Evolutionary conservation across 1,140 invertebrate species (phyloP), one percentile per base, ranked within the genome.

Genomic region (Fopius arisanus): DNA sequence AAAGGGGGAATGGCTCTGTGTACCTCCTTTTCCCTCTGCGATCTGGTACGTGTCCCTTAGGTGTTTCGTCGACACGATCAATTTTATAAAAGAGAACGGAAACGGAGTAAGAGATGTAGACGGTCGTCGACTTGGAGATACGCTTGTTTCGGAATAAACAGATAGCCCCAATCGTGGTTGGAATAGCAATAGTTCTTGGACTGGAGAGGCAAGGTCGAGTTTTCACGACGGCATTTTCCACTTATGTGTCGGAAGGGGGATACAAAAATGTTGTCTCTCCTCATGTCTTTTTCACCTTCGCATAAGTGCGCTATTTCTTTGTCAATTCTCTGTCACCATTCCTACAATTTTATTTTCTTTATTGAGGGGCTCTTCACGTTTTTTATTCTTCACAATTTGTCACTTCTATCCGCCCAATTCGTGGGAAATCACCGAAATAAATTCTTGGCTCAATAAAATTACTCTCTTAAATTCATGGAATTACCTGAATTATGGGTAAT

Each of bases 91-190:
- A 59, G 59, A 51, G 65, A 77, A 62, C 43, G 43, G 65, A 31
- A 41, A 65, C 63, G 73, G 72, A 40, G 73, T 67, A 67, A 51
- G 29, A 69, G 29, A 70, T 63, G 63, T 66, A 59, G 51, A 63
- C 48, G 68, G 71, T 43, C 54, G 23, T 33, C 40, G 28, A 63
- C 41, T 40, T 29, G 31, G 73, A 77, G 79, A 82, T 77, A 77
- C 80, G 82, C 80, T 86, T 86, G 83, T 87, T 86, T 84, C 79
- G 80, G 80, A 84, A 86, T 86, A 87, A 86, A 86, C 81, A 85
- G 82, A 87, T 85, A 84, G 82, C 79, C 77, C 78, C 77, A 80
- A 83, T 86, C 83, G 82, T 77, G 75, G 79, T 77, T 79, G 80
- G 84, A 86, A 87, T 65, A 65, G 62, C 62, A 65, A 65, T 65